Evolutionary conservation across 2,797 vertebrate genomes (phyloP).

Genomic region (Bovichtus diacanthus): DNA sequence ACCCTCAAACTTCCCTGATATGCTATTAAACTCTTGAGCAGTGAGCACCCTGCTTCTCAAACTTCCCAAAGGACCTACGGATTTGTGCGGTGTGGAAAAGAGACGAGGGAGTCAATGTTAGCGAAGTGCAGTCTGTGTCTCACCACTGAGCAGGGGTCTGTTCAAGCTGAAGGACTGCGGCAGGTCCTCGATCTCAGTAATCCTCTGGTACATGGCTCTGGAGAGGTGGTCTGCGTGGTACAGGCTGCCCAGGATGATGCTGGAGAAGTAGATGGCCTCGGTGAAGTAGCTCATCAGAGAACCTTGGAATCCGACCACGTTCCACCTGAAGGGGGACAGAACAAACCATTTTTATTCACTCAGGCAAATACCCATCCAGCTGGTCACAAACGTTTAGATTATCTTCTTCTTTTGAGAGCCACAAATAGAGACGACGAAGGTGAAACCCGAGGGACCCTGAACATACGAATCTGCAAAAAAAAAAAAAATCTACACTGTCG

Average conservation of each 20-base stretch:
- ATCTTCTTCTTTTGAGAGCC: not conserved
- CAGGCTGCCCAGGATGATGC: conserved; percentile 95
- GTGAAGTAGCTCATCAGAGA: conserved; percentile 94
- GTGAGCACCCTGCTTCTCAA: not conserved
- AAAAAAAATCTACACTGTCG: conserved; percentile 8
- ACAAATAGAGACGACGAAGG: not conserved
- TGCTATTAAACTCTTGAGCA: not conserved
- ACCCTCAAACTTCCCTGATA: not conserved
- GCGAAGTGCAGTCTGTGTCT: conserved; percentile 57
- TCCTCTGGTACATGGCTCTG: conserved; percentile 94
- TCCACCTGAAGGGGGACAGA: conserved; percentile 86
- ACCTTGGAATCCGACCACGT: conserved; percentile 94
- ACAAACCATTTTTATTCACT: not conserved
- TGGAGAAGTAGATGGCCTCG: conserved; percentile 95
- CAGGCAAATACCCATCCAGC: not conserved
- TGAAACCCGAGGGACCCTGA: not conserved
- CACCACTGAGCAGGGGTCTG: conserved; percentile 94
- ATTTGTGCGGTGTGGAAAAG: not conserved
- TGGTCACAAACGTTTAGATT: no score
- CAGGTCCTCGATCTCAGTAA: conserved; percentile 90
- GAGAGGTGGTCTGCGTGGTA: conserved; percentile 96
- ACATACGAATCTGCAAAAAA: not conserved
- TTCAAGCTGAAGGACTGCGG: conserved; percentile 89
- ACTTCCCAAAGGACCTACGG: not conserved
- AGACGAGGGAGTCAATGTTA: not conserved